Conservation (phyloP, 2,888 invertebrate genomes). For the Troides helena region DNA sequence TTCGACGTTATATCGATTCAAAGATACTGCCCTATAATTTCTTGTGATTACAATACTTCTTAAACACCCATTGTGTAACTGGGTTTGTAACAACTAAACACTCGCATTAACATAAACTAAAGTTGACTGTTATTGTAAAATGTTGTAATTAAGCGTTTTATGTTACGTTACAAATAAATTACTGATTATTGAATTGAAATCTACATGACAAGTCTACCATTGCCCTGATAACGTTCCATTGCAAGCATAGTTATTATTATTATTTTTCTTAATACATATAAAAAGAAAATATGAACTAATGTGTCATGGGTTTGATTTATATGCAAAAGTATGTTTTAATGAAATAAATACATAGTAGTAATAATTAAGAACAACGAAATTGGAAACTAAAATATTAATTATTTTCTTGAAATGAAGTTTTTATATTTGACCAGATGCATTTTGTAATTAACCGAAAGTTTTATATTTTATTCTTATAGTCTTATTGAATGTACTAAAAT, state of each 20-base stretch:
- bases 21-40: conserved; percentile 47
- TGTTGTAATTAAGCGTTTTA: conserved; percentile 21
- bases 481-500: too few species aligned
- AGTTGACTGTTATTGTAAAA: conserved; percentile 10
- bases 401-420: background rate
- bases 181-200: conserved; percentile 48
- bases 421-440: too few species aligned
- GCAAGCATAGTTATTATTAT: conserved; percentile 4
- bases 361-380: background rate
- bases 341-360: background rate
- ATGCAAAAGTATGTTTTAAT: background rate
- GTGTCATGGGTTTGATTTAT: background rate
- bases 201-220: conserved; percentile 70
- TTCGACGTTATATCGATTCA: conserved; percentile 68
- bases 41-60: conserved; percentile 14
- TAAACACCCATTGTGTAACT: conserved; percentile 8
- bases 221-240: conserved; percentile 50
- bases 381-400: background rate
- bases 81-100: conserved; percentile 14
- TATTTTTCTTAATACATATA: background rate
- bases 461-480: too few species aligned
- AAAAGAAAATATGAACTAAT: background rate
- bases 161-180: conserved; percentile 41
- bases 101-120: conserved; percentile 1
- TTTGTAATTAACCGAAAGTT: too few species aligned